phyloP scores from a whole-genome alignment of 2,888 invertebrate species.

The Andrena flavipes region DNA sequence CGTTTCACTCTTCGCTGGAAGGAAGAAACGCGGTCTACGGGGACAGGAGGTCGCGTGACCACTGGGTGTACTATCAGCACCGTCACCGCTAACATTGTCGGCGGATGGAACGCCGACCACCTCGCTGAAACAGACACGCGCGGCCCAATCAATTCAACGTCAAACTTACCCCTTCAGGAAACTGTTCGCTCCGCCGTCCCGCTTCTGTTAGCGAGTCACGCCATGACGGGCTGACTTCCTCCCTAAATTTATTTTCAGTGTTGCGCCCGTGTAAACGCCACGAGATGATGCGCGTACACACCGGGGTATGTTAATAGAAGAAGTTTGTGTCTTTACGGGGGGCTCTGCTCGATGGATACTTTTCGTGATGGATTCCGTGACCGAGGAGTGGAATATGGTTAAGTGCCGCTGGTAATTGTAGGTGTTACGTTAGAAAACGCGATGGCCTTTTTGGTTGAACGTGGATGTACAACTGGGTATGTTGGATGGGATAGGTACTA shows the following conservation, averaged over 20 bases:
- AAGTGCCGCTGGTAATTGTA: background rate
- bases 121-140: constrained; percentile 68
- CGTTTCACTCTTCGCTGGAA: constrained; percentile 64
- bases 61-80: constrained; percentile 53
- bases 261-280: constrained; percentile 60
- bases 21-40: background rate
- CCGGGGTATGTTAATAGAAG: background rate
- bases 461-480: background rate
- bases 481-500: no score
- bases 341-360: background rate
- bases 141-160: constrained; percentile 81
- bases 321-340: constrained; percentile 8
- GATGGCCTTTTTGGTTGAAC: background rate
- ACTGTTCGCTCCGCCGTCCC: constrained; percentile 61
- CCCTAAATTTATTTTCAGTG: constrained; percentile 78
- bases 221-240: constrained; percentile 77
- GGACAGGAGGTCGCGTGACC: constrained; percentile 71
- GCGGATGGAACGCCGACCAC: constrained; percentile 41
- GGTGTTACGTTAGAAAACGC: background rate
- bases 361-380: background rate
- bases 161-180: constrained; percentile 77
- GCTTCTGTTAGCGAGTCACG: constrained; percentile 75
- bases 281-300: constrained; percentile 22
- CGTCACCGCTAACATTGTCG: constrained; percentile 53
- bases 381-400: background rate